phyloP scores from a whole-genome alignment of 2,888 invertebrate genomes.

The Kryphioiulus occultus region DNA sequence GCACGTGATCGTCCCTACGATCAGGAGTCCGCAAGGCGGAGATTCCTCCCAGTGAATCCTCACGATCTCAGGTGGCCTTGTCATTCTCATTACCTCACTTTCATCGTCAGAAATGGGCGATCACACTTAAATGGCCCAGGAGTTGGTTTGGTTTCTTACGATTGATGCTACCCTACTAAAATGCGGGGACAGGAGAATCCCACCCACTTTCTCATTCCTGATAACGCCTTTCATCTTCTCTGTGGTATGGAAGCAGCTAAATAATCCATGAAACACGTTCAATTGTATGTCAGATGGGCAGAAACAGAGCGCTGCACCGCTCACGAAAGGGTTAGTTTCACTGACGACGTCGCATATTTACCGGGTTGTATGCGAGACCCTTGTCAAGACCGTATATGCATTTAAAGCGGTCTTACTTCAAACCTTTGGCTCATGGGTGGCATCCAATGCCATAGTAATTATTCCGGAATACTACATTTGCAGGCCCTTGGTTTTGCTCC shows the following conservation, averaged over 20 bases:
- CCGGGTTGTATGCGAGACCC: not conserved
- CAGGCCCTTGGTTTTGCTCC: not conserved
- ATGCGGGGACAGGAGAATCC: not conserved
- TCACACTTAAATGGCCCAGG: slow-evolving; percentile 39
- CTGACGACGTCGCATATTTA: not conserved
- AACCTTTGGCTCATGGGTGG: not conserved
- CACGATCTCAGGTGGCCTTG: slow-evolving; percentile 52
- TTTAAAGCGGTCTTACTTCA: not conserved
- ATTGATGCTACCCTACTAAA: slow-evolving; percentile 2
- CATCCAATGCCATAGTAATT: not conserved
- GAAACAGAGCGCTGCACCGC: not conserved
- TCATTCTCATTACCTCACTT: slow-evolving; percentile 45
- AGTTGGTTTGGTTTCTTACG: slow-evolving; percentile 17
- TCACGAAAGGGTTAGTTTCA: not conserved
- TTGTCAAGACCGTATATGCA: not conserved
- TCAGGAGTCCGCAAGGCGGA: slow-evolving; percentile 43
- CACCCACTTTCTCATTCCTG: not conserved
- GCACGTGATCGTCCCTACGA: slow-evolving; percentile 34
- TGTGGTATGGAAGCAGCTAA: not conserved
- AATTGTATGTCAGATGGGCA: not conserved
- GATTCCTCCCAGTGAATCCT: slow-evolving; percentile 50
- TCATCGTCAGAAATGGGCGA: slow-evolving; percentile 42
- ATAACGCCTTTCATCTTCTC: not conserved
- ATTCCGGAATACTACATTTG: not conserved
- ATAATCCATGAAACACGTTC: not conserved